phyloP scores from a whole-genome alignment of 2,888 invertebrate species.

The Agapetus fuscipes region DNA sequence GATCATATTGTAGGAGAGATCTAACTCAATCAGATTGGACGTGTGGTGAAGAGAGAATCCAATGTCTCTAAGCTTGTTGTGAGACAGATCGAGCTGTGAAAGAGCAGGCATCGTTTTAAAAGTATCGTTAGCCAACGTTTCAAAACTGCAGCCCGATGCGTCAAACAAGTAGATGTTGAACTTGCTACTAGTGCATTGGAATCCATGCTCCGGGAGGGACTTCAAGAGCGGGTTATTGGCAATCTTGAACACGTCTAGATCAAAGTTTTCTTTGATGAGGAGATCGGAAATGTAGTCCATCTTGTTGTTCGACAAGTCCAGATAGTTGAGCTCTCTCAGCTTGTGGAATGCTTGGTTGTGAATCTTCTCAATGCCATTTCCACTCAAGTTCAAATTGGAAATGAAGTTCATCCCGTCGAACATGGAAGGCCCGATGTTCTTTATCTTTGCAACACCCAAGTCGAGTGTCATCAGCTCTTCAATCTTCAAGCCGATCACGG shows the following conservation, averaged over 20 bases:
- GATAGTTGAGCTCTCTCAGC: constrained; percentile 54
- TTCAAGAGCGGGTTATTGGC: constrained; percentile 60
- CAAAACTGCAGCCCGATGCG: constrained; percentile 62
- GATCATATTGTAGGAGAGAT: constrained; percentile 63
- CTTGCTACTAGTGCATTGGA: constrained; percentile 49
- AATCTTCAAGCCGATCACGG: constrained; percentile 51
- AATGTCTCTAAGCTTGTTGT: constrained; percentile 47
- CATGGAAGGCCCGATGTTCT: constrained; percentile 53
- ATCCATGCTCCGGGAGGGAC: constrained; percentile 56
- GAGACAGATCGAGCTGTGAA: constrained; percentile 54
- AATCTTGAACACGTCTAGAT: constrained; percentile 59
- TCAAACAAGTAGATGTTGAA: constrained; percentile 61
- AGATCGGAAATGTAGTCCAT: constrained; percentile 56
- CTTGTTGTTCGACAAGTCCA: constrained; percentile 66
- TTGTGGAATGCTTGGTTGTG: constrained; percentile 58
- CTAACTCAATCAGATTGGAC: constrained; percentile 55
- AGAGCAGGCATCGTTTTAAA: constrained; percentile 64
- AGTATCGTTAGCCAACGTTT: constrained; percentile 50
- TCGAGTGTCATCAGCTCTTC: constrained; percentile 57
- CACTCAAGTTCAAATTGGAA: constrained; percentile 56
- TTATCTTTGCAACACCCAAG: constrained; percentile 58
- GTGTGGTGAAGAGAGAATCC: constrained; percentile 12
- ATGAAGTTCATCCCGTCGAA: constrained; percentile 53
- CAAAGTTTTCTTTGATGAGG: constrained; percentile 59
- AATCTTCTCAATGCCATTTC: constrained; percentile 59